A percentile compares a stretch with the other conserved stretches of the same genome.
phyloP scores from a whole-genome alignment of 1,140 invertebrate genomes.

The Pseudomyrmex flavicornis region DNA sequence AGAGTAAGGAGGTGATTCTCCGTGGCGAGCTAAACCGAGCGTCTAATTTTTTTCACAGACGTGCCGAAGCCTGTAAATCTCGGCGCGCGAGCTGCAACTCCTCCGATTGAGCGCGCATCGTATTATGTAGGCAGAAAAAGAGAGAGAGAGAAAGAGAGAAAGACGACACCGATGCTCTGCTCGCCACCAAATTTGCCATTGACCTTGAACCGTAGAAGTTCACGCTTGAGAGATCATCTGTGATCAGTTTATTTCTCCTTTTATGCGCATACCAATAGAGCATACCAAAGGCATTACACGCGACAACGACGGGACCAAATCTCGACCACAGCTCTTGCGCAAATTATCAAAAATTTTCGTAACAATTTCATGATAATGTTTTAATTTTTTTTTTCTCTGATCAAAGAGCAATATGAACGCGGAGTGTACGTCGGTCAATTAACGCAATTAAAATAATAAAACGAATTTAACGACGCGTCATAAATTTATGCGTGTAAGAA shows the following conservation, averaged over 20 bases:
- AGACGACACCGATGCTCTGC: conserved; percentile 25
- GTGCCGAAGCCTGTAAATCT: conserved; percentile 46
- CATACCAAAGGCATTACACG: conserved; percentile 42
- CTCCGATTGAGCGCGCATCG: conserved; percentile 14
- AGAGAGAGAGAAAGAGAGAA: too few relatives aligned
- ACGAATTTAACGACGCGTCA: conserved; percentile 10
- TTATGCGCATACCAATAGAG: conserved; percentile 54
- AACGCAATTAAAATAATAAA: not conserved
- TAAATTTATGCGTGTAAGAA: conserved; percentile 50
- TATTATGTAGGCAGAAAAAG: not conserved
- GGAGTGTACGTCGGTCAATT: not conserved
- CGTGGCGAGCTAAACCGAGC: conserved; percentile 9
- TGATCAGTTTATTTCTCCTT: conserved; percentile 51
- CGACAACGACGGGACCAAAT: conserved; percentile 4
- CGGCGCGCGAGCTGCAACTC: conserved; percentile 21
- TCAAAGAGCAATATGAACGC: too few relatives aligned
- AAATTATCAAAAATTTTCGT: conserved; percentile 13
- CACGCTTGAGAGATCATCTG: conserved; percentile 55
- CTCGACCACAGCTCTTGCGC: not conserved
- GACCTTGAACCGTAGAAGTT: conserved; percentile 64
- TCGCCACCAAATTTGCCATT: conserved; percentile 65
- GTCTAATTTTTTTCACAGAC: conserved; percentile 18
- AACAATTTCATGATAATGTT: not conserved
- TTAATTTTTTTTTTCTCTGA: not conserved
- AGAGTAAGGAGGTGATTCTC: conserved; percentile 22